These are phyloP conservation scores for Theodoxus fluviatilis DNA, from an alignment of 2,888 invertebrate genomes.

Conservation along the genomic window DNA sequence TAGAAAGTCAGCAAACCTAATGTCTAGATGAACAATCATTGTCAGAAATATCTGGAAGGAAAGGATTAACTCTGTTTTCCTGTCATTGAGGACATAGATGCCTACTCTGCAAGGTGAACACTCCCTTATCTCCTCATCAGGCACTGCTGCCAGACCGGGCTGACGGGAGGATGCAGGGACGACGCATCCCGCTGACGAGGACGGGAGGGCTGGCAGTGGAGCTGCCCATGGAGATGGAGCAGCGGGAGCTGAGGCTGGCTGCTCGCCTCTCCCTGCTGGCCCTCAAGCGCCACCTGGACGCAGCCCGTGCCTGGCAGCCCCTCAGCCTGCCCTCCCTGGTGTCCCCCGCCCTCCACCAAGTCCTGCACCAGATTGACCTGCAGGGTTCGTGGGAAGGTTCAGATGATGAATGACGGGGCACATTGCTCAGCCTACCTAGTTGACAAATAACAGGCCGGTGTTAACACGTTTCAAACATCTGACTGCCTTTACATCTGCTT, in stretches of 20 bases:
- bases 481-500: no score
- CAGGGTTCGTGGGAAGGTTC: no score
- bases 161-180: conserved; percentile 26
- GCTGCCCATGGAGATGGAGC: conserved; percentile 39
- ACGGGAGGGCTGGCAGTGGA: conserved; percentile 38
- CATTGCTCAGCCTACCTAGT: no score
- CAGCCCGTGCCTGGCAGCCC: conserved; percentile 47
- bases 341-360: conserved; percentile 9
- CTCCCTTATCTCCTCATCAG: no score
- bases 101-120: no score
- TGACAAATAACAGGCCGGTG: no score
- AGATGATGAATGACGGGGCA: no score
- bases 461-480: no score
- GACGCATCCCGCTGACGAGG: conserved; percentile 26
- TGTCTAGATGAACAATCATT: no score
- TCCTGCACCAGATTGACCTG: conserved; percentile 17
- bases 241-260: conserved; percentile 37
- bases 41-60: no score
- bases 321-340: conserved; percentile 42
- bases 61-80: no score
- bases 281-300: conserved; percentile 37
- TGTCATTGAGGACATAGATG: conserved; percentile 28
- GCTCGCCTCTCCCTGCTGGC: conserved; percentile 40
- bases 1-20: no score
- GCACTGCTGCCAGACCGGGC: conserved; percentile 37